Conservation (phyloP, 1,140 invertebrate species). For the Tetramorium parvispinum region DNA sequence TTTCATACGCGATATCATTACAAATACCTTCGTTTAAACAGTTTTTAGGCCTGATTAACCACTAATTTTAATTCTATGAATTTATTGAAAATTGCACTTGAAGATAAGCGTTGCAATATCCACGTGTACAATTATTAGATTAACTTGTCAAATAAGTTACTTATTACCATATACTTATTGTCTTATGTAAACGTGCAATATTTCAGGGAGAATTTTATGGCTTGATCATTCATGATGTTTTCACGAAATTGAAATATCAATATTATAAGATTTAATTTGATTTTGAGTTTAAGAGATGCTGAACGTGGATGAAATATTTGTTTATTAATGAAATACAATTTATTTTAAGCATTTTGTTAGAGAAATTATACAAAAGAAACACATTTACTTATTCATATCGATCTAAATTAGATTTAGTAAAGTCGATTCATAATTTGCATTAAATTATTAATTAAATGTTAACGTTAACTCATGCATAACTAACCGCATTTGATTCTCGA, state of each 20-base stretch:
- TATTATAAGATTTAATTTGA: no score
- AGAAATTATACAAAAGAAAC: no score
- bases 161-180: neutral
- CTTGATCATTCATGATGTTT: slow-evolving; percentile 29
- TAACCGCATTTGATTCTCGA: no score
- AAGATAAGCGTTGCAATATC: neutral
- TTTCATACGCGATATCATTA: neutral
- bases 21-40: neutral
- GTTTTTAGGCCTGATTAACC: neutral
- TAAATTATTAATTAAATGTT: no score
- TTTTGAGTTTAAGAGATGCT: no score
- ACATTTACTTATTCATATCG: neutral
- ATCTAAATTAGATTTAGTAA: no score
- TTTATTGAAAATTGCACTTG: neutral
- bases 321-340: no score
- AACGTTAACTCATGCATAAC: no score
- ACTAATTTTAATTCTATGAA: neutral
- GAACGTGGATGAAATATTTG: neutral
- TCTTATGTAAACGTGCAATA: neutral
- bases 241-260: no score
- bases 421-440: no score
- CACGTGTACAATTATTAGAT: neutral
- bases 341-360: no score
- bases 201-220: slow-evolving; percentile 53
- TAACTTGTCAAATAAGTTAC: neutral